Evolutionary conservation across 2,113 vertebrate genomes (phyloP).

Genomic region (Pungitius pungitius): DNA sequence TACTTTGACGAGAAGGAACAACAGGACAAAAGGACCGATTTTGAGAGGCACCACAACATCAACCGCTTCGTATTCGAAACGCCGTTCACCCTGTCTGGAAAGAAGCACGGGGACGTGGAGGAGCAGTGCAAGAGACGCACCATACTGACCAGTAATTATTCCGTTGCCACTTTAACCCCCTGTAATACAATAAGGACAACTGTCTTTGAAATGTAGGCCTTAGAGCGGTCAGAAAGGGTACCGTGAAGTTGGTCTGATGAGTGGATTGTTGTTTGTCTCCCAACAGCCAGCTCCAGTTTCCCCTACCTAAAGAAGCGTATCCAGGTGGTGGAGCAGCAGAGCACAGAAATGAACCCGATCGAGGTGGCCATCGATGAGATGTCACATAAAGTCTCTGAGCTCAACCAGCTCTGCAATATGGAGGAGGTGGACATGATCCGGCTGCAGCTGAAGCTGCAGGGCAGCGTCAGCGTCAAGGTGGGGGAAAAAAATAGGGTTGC

Average conservation of each 20-base stretch:
- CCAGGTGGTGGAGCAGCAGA: constrained; percentile 93
- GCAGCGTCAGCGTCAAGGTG: constrained; percentile 92
- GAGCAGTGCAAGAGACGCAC: constrained; percentile 98
- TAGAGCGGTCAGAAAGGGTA: not conserved
- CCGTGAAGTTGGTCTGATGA: not conserved
- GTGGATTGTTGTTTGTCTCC: not conserved
- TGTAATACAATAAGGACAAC: not conserved
- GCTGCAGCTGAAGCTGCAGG: constrained; percentile 96
- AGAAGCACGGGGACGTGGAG: constrained; percentile 94
- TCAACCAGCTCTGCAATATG: constrained; percentile 94
- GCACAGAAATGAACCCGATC: constrained; percentile 95
- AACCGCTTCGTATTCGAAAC: constrained; percentile 96
- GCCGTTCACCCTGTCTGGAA: constrained; percentile 93
- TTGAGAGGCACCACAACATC: constrained; percentile 97
- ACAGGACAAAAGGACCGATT: constrained; percentile 92
- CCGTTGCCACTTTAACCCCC: not conserved
- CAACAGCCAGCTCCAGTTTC: constrained; percentile 90
- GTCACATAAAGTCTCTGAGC: constrained; percentile 95
- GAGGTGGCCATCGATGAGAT: constrained; percentile 99
- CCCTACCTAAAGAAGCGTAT: constrained; percentile 97
- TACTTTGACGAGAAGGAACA: constrained; percentile 96
- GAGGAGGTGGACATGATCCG: constrained; percentile 98
- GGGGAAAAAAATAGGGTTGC: not conserved
- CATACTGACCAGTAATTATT: constrained; percentile 88
- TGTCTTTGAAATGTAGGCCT: not conserved